These are phyloP conservation scores for Drosophila recens DNA, from an alignment of 2,888 invertebrate genomes.

Conservation along the genomic window DNA sequence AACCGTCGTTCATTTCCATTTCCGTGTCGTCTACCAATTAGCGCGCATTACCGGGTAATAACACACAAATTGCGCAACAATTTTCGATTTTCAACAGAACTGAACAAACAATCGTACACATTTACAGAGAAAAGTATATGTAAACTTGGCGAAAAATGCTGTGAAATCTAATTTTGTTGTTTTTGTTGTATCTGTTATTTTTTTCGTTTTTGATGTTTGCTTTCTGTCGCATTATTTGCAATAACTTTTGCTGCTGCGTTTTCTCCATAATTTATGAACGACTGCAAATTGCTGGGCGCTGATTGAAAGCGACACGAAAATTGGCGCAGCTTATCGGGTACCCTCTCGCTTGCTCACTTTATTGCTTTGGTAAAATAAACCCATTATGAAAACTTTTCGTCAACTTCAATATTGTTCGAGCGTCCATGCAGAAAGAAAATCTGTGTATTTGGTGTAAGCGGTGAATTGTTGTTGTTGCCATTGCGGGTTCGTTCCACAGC, in stretches of 20 bases:
- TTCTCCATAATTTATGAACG: conserved; percentile 77
- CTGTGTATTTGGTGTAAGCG: no score
- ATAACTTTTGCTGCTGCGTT: conserved; percentile 64
- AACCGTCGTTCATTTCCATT: conserved; percentile 68
- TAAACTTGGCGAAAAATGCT: conserved; percentile 46
- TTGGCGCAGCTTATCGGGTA: conserved; percentile 1
- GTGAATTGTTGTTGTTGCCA: no score
- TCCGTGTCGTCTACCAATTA: conserved; percentile 76
- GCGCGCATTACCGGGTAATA: conserved; percentile 69
- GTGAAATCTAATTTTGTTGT: conserved; percentile 63
- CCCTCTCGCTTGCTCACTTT: not conserved
- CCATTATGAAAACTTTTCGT: conserved; percentile 49
- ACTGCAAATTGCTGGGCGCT: conserved; percentile 69
- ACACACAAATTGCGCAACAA: conserved; percentile 57
- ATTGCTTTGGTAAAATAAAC: conserved; percentile 17
- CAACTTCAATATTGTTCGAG: conserved; percentile 51
- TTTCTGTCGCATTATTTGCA: conserved; percentile 42
- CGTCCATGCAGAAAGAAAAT: no score
- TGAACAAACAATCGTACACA: conserved; percentile 57
- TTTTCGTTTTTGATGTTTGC: conserved; percentile 22
- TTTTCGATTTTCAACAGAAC: conserved; percentile 58
- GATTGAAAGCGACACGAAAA: conserved; percentile 78
- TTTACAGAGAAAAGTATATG: conserved; percentile 1
- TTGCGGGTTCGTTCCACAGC: no score
- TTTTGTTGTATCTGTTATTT: no score